phyloP scores from a whole-genome alignment of 2,888 invertebrate genomes.

The Agrilus cyanescens region DNA sequence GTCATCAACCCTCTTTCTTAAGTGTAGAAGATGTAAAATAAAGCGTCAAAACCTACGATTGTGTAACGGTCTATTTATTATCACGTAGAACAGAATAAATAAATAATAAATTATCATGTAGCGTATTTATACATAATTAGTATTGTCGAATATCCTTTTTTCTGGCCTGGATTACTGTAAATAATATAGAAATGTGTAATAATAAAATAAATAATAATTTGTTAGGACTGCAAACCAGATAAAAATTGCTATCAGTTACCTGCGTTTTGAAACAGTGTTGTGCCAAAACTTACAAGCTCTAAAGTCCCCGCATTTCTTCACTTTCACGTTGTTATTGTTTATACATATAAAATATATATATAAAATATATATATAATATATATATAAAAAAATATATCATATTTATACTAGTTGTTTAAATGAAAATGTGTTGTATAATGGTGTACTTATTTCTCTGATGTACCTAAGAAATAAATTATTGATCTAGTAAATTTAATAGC shows the following conservation, averaged over 20 bases:
- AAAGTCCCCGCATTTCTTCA: slow-evolving; percentile 13
- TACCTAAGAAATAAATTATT: neutral
- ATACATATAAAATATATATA: slow-evolving; percentile 6
- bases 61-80: no score
- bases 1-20: no score
- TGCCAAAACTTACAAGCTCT: slow-evolving; percentile 29
- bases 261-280: slow-evolving; percentile 25
- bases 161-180: no score
- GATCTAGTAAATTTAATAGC: no score
- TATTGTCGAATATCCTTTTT: no score
- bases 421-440: slow-evolving; percentile 31
- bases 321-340: slow-evolving; percentile 29
- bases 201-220: neutral
- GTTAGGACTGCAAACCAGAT: slow-evolving; percentile 5
- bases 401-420: slow-evolving; percentile 34
- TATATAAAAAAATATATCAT: slow-evolving; percentile 25
- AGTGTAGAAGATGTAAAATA: no score
- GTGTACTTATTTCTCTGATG: slow-evolving; percentile 36
- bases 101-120: no score
- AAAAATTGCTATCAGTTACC: slow-evolving; percentile 4
- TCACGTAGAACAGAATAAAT: no score
- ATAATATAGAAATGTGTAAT: no score
- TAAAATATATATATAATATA: slow-evolving; percentile 7
- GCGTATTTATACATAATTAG: no score
- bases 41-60: no score